Evolutionary conservation across 2,888 invertebrate species (phyloP), one percentile per base, ranked within the genome.

Genomic region (Brassicogethes aeneus): DNA sequence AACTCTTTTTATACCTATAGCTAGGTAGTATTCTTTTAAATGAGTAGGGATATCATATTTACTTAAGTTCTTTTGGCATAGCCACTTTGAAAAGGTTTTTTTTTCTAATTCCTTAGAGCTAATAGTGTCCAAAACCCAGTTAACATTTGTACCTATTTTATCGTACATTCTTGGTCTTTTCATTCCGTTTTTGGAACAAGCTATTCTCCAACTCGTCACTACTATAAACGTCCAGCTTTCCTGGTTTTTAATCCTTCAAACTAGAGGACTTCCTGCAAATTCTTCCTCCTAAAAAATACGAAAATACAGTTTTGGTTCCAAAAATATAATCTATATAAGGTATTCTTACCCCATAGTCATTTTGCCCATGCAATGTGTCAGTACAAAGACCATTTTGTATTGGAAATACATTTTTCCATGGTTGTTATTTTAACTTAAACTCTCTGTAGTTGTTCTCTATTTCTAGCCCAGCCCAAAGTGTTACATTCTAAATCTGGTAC

Each of bases 391-490:
- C 85, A 59, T n/a, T 90, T 89, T 2, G 82, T 81, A 17, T 83
- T 85, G 2, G 86, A 81, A 51, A 89, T 88, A 61, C 90, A 90
- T 16, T 78, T 80, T 44, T 82, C 82, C 85, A 87, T 89, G 23
- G 80, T 75, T 39, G 80, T 82, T 23, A 82, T 74, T 52, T 80
- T 78, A 10, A 90, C 73, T 59, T 89, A 86, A 2, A 89, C 80
- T 44, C 90, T 73, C 63, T 89, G 88, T 54, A 90, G 64, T 59
- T 88, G 80, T 56, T 89, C 89, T 45, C 87, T 76, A 60, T 85
- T 87, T 54, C 85, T 76, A 0, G 85, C 83, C 91, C 91, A 91
- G 12, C 90, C 89, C 16, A 91, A 71, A 0, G 89, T 85, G 55
- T 88, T 87, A 61, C 91, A 91, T 46, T 82, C 75, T 3, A 74